Base-by-base conservation (phyloP, 2,888 invertebrate species). In the Ferrisia virgata region DNA sequence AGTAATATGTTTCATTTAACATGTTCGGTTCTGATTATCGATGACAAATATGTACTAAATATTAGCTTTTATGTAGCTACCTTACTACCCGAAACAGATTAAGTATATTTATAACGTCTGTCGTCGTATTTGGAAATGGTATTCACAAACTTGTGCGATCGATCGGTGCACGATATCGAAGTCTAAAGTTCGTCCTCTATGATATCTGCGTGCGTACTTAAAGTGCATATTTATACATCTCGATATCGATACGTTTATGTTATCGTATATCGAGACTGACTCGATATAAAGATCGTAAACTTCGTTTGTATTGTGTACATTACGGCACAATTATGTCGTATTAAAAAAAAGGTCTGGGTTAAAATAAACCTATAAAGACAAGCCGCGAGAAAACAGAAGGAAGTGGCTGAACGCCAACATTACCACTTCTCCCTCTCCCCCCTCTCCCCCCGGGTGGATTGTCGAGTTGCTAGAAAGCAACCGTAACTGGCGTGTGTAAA, bases 371-470 rank as follows among this genome's bases (percentile, higher is more conserved):
- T 53, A n/a, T 18, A 53, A 13, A 3, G 22, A 47, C 47, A n/a
- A 53, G 53, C 22, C 8, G 69, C 31, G 69, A 28, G 31, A 28
- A 69, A 69, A 69, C 69, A 33, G 31, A 69, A 69, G 69, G 69
- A 69, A 69, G 69, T 69, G 69, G 69, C 69, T 69, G 69, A 69
- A 69, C 69, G 69, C 69, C 69, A 69, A 69, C 31, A 69, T 3
- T n/a, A n/a, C n/a, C n/a, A n/a, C n/a, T n/a, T n/a, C n/a, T n/a
- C n/a, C n/a, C n/a, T n/a, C n/a, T n/a, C n/a, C n/a, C n/a, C n/a
- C n/a, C 31, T 2, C 4, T 31, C 13, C 4, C 22, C 9, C 40
- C 40, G 40, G 13, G 11, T 40, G 2, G 11, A 40, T 13, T 58
- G 47, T n/a, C 18, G 58, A 58, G 53, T 22, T 53, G 53, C 18